A percentile compares a stretch with the other conserved stretches of the same genome.
Evolutionary conservation across 1,140 invertebrate species (phyloP).

Genomic region (Calephelis nemesis): DNA sequence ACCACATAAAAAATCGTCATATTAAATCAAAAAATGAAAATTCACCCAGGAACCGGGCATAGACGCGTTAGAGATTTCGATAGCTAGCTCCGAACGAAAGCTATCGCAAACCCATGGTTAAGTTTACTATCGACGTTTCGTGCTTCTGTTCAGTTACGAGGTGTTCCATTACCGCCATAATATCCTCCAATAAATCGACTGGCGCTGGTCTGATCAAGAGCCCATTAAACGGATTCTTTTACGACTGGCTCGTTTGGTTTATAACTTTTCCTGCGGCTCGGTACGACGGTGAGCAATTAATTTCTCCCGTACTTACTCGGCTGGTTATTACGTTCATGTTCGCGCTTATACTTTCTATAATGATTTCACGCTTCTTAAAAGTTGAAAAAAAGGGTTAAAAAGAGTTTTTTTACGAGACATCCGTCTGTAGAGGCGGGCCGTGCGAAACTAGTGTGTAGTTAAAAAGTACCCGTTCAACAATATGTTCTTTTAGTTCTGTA

Average conservation of each 20-base stretch:
- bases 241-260: constrained; percentile 41
- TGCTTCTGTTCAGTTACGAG: too few species aligned
- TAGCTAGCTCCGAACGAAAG: too few species aligned
- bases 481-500: too few species aligned
- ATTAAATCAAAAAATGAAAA: too few species aligned
- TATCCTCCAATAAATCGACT: constrained; percentile 45
- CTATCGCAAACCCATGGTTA: too few species aligned
- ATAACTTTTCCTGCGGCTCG: constrained; percentile 28
- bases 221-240: constrained; percentile 49
- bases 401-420: neutral
- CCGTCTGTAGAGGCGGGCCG: neutral
- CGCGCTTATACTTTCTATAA: neutral
- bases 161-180: constrained; percentile 24
- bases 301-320: neutral
- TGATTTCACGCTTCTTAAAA: neutral
- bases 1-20: too few species aligned
- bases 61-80: too few species aligned
- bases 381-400: neutral
- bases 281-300: neutral
- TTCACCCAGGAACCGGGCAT: too few species aligned
- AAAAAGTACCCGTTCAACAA: too few species aligned
- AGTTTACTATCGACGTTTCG: too few species aligned
- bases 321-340: neutral
- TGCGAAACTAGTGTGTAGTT: too few species aligned
- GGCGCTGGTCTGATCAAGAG: constrained; percentile 47